A percentile compares a stretch with the other conserved stretches of the same genome.
phyloP scores from a whole-genome alignment of 2,113 vertebrate species.

The Cynopterus brachyotis region DNA sequence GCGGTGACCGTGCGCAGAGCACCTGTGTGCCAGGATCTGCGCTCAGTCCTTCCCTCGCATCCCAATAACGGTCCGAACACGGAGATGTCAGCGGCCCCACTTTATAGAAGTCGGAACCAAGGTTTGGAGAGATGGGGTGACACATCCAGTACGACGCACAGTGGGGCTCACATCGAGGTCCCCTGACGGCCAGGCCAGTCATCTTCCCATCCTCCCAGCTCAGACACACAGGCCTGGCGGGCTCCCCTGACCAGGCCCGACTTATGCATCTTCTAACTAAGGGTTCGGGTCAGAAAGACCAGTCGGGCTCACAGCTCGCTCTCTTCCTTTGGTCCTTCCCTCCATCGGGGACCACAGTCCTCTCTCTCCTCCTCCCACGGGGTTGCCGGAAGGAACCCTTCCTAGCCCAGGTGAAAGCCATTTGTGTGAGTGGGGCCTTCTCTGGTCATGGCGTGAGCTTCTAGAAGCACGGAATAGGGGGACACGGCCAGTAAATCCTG shows the following conservation, averaged over 20 bases:
- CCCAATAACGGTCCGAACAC: accelerated
- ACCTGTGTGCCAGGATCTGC: accelerated
- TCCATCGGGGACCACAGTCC: slow-evolving; percentile 74
- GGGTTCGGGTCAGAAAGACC: slow-evolving; percentile 37
- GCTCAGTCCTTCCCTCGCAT: accelerated
- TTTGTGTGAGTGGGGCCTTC: neutral
- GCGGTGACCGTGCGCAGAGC: accelerated
- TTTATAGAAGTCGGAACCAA: neutral
- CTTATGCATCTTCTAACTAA: slow-evolving; percentile 61
- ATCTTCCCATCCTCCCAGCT: neutral
- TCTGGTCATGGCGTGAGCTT: neutral
- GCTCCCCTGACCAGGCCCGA: neutral
- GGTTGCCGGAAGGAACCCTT: neutral
- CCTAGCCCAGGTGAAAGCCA: no score
- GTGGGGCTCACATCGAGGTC: accelerated
- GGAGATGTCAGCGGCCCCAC: accelerated
- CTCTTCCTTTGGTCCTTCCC: slow-evolving; percentile 72
- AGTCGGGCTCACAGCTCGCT: neutral
- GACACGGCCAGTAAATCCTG: neutral
- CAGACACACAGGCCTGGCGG: neutral
- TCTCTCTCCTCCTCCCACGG: slow-evolving; percentile 47
- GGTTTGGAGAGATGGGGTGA: neutral
- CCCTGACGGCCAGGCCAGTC: neutral
- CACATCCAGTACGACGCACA: no score
- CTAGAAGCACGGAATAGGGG: neutral